Evolutionary conservation across 2,888 invertebrate genomes (phyloP).

Genomic region (Chymomyza amoena): DNA sequence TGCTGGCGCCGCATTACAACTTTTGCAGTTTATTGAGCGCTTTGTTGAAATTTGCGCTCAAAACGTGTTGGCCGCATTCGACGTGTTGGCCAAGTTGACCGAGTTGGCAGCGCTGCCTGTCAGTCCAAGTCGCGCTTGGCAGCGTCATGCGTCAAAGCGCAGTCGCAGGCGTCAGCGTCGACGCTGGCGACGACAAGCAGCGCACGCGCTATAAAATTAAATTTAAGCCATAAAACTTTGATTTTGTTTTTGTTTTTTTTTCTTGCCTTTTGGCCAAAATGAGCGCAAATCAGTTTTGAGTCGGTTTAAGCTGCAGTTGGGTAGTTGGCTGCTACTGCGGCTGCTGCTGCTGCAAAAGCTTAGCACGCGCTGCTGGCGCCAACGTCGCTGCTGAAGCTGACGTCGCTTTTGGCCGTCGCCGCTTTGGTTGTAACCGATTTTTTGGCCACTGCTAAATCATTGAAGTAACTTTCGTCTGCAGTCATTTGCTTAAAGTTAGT

Average conservation of each 20-base stretch:
- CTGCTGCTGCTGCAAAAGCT: slow-evolving; percentile 7
- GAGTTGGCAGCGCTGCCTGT: slow-evolving; percentile 1
- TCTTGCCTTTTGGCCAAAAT: slow-evolving; percentile 36
- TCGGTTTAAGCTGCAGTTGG: neutral
- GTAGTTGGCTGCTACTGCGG: neutral
- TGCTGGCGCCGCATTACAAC: slow-evolving; percentile 19
- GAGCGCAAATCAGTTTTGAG: slow-evolving; percentile 13
- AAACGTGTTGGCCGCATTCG: slow-evolving; percentile 48
- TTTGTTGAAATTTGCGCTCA: slow-evolving; percentile 48
- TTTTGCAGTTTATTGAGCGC: slow-evolving; percentile 64
- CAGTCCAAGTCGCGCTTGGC: neutral
- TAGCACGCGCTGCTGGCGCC: neutral
- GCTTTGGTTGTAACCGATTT: slow-evolving; percentile 64
- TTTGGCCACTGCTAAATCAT: slow-evolving; percentile 77
- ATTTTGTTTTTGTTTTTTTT: slow-evolving; percentile 20
- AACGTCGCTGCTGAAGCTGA: slow-evolving; percentile 6
- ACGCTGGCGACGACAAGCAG: neutral
- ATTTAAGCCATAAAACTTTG: slow-evolving; percentile 23
- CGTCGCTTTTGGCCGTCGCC: slow-evolving; percentile 24
- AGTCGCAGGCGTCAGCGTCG: neutral
- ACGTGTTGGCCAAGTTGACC: slow-evolving; percentile 2
- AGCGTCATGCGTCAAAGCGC: neutral
- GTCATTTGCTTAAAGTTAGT: slow-evolving; percentile 79
- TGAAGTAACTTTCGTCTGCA: slow-evolving; percentile 78
- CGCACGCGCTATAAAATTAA: slow-evolving; percentile 54